Evolutionary conservation across 2,113 vertebrate genomes (phyloP).

Genomic region (Bolborhynchus lineola): DNA sequence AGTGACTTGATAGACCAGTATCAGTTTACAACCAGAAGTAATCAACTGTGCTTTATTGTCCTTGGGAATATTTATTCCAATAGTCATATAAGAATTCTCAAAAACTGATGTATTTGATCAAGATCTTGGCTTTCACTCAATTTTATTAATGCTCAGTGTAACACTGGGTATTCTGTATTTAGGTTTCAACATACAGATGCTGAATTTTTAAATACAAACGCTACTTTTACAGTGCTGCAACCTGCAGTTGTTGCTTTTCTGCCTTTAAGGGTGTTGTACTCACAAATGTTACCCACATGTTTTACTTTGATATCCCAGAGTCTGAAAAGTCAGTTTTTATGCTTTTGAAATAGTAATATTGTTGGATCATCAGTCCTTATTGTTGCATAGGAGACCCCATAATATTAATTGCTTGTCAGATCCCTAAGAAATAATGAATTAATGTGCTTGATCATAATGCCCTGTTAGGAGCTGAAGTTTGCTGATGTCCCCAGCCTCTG

Average conservation of each 20-base stretch:
- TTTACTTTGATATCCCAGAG: slow-evolving; percentile 54
- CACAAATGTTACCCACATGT: slow-evolving; percentile 46
- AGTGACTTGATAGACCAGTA: neutral
- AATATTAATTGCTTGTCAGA: slow-evolving; percentile 95
- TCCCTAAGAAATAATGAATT: slow-evolving; percentile 90
- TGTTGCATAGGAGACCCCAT: slow-evolving; percentile 77
- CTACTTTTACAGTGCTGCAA: neutral
- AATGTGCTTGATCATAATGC: slow-evolving; percentile 82
- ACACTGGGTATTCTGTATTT: neutral
- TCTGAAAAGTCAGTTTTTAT: slow-evolving; percentile 63
- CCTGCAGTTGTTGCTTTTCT: slow-evolving; percentile 49
- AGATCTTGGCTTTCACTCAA: neutral
- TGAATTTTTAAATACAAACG: neutral
- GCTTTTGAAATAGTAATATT: neutral
- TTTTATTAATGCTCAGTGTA: neutral
- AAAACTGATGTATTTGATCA: neutral
- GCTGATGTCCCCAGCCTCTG: slow-evolving; percentile 78
- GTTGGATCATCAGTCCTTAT: slow-evolving; percentile 65
- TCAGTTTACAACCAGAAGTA: neutral
- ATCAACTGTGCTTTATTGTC: neutral
- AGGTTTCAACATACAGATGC: neutral
- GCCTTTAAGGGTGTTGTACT: slow-evolving; percentile 51
- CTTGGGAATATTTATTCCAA: neutral
- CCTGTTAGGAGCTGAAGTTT: slow-evolving; percentile 77
- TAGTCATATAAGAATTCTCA: neutral